Percentiles rank a stretch among this genome's conserved stretches.
Evolutionary conservation across 2,113 vertebrate species (phyloP).

Genomic region (Malurus elegans): DNA sequence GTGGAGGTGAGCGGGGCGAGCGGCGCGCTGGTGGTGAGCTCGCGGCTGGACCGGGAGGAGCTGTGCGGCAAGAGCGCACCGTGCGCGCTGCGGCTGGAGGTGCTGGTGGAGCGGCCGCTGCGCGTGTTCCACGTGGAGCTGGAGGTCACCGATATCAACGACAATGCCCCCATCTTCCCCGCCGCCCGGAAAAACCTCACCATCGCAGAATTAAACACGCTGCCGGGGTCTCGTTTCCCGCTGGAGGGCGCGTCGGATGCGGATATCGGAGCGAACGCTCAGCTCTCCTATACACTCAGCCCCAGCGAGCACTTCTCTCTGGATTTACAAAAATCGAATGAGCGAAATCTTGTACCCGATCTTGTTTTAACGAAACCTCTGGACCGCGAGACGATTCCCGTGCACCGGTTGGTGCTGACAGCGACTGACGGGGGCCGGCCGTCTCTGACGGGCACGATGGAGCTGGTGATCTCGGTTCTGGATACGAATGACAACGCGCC

Average conservation of each 20-base stretch:
- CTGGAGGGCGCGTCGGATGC: too few relatives aligned
- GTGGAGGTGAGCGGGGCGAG: conserved; percentile 64
- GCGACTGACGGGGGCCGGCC: conserved; percentile 69
- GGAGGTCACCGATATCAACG: too few relatives aligned
- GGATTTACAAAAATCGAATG: neutral
- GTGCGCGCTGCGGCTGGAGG: conserved; percentile 18
- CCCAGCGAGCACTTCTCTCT: conserved; percentile 51
- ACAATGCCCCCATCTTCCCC: too few relatives aligned
- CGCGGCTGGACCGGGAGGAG: conserved; percentile 65
- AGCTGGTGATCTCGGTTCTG: conserved; percentile 68
- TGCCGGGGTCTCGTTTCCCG: too few relatives aligned
- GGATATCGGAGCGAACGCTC: too few relatives aligned
- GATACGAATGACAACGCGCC: conserved; percentile 90
- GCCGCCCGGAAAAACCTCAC: too few relatives aligned
- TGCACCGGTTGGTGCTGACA: conserved; percentile 49
- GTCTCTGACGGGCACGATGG: neutral
- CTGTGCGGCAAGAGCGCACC: conserved; percentile 30
- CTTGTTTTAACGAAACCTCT: conserved; percentile 32
- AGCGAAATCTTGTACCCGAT: too few relatives aligned
- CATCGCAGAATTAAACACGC: too few relatives aligned
- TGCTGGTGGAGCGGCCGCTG: neutral
- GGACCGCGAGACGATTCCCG: conserved; percentile 60
- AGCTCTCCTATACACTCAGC: too few relatives aligned
- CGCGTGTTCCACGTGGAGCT: too few relatives aligned
- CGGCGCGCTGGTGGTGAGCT: conserved; percentile 59